A percentile compares a stretch with the other conserved stretches of the same genome.
Conservation (phyloP, 1,140 invertebrate species). For the Drosophila seguyi region DNA sequence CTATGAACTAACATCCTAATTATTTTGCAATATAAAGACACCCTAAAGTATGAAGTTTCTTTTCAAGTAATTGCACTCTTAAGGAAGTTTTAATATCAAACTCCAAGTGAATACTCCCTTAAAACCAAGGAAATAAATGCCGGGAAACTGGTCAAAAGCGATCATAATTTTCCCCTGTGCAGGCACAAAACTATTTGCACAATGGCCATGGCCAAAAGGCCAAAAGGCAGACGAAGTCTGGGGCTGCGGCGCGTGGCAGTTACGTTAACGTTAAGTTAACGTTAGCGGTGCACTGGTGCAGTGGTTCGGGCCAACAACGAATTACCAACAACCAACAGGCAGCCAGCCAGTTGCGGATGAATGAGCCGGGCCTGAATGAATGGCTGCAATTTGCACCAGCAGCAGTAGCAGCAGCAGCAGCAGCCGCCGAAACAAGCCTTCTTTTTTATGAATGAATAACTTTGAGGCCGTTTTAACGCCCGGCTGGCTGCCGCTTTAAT, state of each 20-base stretch:
- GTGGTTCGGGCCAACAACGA: constrained; percentile 17
- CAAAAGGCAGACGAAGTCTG: constrained; percentile 16
- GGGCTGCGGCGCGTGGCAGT: constrained; percentile 47
- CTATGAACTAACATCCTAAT: background rate
- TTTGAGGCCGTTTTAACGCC: constrained; percentile 67
- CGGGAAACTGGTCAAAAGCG: background rate
- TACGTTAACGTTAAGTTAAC: constrained; percentile 27
- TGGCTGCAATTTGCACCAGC: constrained; percentile 74
- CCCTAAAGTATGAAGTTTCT: background rate
- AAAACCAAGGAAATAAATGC: background rate
- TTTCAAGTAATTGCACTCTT: background rate
- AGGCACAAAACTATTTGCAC: constrained; percentile 44
- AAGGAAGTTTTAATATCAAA: background rate
- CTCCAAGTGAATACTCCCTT: too few relatives aligned
- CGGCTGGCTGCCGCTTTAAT: constrained; percentile 48
- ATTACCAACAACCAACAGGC: constrained; percentile 19
- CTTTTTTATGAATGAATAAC: constrained; percentile 76
- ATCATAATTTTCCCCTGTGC: constrained; percentile 29
- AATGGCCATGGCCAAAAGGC: constrained; percentile 41
- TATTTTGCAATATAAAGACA: background rate
- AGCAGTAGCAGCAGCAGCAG: constrained; percentile 42
- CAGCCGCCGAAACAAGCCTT: constrained; percentile 37
- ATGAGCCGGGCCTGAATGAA: constrained; percentile 75
- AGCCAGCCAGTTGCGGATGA: constrained; percentile 66
- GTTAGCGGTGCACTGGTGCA: constrained; percentile 55